Conservation (phyloP, 1,140 invertebrate genomes). For the Bombus confusus region DNA sequence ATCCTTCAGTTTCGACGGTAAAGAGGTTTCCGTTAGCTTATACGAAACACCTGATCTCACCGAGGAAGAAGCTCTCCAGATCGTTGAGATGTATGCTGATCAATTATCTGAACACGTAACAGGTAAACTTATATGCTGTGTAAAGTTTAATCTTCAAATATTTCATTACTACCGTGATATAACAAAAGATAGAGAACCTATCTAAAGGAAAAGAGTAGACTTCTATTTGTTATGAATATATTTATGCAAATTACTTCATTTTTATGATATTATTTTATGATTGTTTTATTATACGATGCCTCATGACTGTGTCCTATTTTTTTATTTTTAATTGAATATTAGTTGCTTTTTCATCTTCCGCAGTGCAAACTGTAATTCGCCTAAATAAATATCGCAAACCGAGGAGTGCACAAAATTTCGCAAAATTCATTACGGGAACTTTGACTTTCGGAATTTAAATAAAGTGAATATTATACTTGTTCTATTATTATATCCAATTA, state of each 20-base stretch:
- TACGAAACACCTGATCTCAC: conserved; percentile 96
- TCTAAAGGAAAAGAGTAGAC: too few species aligned
- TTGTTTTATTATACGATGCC: too few species aligned
- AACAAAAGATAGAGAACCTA: too few species aligned
- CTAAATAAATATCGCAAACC: not conserved
- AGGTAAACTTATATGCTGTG: conserved; percentile 77
- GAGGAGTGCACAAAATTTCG: not conserved
- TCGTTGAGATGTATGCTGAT: conserved; percentile 96
- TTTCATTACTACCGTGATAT: too few species aligned
- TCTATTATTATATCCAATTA: not conserved
- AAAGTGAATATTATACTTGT: too few species aligned
- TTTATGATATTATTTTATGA: too few species aligned
- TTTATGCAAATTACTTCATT: too few species aligned
- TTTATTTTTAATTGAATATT: not conserved
- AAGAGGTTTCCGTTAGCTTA: conserved; percentile 94
- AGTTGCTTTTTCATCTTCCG: not conserved
- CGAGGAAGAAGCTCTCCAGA: conserved; percentile 94
- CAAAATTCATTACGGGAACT: not conserved
- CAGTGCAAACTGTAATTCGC: accelerated
- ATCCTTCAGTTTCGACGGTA: conserved; percentile 94
- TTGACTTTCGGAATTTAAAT: not conserved
- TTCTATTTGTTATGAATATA: too few species aligned
- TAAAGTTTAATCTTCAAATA: too few species aligned
- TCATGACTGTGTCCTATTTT: not conserved
- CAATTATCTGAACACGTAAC: conserved; percentile 94